Evolutionary conservation across 1,140 invertebrate species (phyloP).

Genomic region (Drosophila miranda): DNA sequence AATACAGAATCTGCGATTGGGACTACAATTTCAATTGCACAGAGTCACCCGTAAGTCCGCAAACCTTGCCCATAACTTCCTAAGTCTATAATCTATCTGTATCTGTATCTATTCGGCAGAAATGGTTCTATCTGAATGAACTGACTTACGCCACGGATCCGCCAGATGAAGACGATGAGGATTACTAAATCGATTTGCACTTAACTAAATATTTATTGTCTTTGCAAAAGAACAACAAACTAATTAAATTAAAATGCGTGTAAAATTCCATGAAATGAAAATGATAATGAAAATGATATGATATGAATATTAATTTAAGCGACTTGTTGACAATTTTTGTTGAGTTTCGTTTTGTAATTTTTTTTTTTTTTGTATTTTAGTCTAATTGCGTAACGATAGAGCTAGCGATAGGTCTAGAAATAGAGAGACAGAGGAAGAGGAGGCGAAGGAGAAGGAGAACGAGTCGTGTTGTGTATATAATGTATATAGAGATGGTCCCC

Average conservation of each 20-base stretch:
- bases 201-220: slow-evolving; percentile 72
- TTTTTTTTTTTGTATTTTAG: slow-evolving; percentile 57
- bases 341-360: slow-evolving; percentile 72
- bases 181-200: slow-evolving; percentile 63
- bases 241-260: slow-evolving; percentile 59
- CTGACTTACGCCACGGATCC: slow-evolving; percentile 86
- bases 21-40: slow-evolving; percentile 85
- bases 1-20: slow-evolving; percentile 86
- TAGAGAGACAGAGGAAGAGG: neutral
- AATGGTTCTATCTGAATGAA: slow-evolving; percentile 85
- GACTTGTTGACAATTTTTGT: slow-evolving; percentile 72
- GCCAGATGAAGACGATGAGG: slow-evolving; percentile 83
- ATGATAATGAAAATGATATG: slow-evolving; percentile 2
- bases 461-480: slow-evolving; percentile 66
- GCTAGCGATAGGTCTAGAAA: slow-evolving; percentile 5
- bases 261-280: slow-evolving; percentile 17
- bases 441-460: slow-evolving; percentile 9
- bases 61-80: neutral
- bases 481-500: slow-evolving; percentile 70
- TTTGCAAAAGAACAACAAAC: slow-evolving; percentile 47
- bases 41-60: slow-evolving; percentile 81
- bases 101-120: slow-evolving; percentile 32
- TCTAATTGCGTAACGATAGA: slow-evolving; percentile 52
- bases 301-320: slow-evolving; percentile 62
- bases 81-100: neutral